phyloP scores from a whole-genome alignment of 2,113 vertebrate genomes.

The Oreochromis niloticus region DNA sequence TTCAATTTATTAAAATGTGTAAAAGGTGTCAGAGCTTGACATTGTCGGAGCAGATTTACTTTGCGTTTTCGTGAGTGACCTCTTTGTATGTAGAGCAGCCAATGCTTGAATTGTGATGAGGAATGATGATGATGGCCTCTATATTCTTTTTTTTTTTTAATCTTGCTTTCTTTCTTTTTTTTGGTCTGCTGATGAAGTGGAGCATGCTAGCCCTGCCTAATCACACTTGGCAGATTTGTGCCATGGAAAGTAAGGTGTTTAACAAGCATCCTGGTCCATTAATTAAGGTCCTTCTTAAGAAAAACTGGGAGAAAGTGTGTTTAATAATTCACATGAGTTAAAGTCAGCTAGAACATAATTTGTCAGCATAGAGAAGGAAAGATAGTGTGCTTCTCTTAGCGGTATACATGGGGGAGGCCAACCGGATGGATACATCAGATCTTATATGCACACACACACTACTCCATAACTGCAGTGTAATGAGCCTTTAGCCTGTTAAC shows the following conservation, averaged over 20 bases:
- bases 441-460: not conserved
- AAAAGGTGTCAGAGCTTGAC: conserved; percentile 34
- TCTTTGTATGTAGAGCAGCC: conserved; percentile 33
- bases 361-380: not conserved
- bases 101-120: conserved; percentile 11
- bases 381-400: not conserved
- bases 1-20: conserved; percentile 41
- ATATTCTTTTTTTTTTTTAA: not conserved
- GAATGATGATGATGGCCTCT: conserved; percentile 22
- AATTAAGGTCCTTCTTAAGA: conserved; percentile 41
- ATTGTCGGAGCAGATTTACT: conserved; percentile 25
- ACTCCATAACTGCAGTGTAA: not conserved
- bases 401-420: not conserved
- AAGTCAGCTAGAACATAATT: conserved; percentile 22
- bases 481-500: conserved; percentile 19
- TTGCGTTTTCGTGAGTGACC: conserved; percentile 3
- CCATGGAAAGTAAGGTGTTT: conserved; percentile 48
- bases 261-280: conserved; percentile 46
- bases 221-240: conserved; percentile 60
- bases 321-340: conserved; percentile 52
- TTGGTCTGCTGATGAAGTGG: conserved; percentile 19
- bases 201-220: conserved; percentile 32
- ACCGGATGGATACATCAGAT: not conserved
- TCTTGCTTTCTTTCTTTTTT: not conserved
- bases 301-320: conserved; percentile 1